Percentiles rank a stretch among this genome's conserved stretches.
phyloP scores from a whole-genome alignment of 2,888 invertebrate species.

The Hypomecis atomaria region DNA sequence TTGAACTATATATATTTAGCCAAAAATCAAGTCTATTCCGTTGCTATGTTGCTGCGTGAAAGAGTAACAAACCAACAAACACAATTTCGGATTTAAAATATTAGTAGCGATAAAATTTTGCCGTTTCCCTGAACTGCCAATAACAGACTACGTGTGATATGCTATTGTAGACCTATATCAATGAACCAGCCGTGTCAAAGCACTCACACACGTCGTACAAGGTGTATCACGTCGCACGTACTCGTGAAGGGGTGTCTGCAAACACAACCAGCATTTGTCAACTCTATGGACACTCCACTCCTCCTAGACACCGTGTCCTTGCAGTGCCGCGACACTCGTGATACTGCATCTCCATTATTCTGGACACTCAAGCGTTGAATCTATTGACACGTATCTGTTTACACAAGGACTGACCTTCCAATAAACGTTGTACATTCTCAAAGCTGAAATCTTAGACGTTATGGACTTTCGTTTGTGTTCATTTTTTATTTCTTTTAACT shows the following conservation, averaged over 20 bases:
- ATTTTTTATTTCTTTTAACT: background rate
- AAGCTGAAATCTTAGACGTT: background rate
- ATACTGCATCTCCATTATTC: slow-evolving; percentile 32
- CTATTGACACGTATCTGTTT: slow-evolving; percentile 30
- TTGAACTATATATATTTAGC: too few species aligned
- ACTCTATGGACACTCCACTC: slow-evolving; percentile 66
- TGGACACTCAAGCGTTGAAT: slow-evolving; percentile 25
- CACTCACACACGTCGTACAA: slow-evolving; percentile 33
- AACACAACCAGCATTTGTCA: slow-evolving; percentile 75
- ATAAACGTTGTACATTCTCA: slow-evolving; percentile 25
- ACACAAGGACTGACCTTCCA: slow-evolving; percentile 31
- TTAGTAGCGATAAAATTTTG: background rate
- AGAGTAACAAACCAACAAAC: too few species aligned
- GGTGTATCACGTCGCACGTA: slow-evolving; percentile 49
- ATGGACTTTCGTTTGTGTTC: background rate
- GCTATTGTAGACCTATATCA: background rate
- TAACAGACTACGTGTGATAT: slow-evolving; percentile 1
- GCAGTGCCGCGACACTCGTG: slow-evolving; percentile 28
- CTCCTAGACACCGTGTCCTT: slow-evolving; percentile 28
- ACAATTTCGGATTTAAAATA: too few species aligned
- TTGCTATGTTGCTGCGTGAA: too few species aligned
- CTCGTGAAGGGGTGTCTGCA: slow-evolving; percentile 61
- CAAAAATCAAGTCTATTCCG: too few species aligned
- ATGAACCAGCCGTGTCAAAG: slow-evolving; percentile 30
- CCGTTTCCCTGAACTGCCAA: background rate